phyloP scores from a whole-genome alignment of 2,888 invertebrate species.

The Andrena marginata region DNA sequence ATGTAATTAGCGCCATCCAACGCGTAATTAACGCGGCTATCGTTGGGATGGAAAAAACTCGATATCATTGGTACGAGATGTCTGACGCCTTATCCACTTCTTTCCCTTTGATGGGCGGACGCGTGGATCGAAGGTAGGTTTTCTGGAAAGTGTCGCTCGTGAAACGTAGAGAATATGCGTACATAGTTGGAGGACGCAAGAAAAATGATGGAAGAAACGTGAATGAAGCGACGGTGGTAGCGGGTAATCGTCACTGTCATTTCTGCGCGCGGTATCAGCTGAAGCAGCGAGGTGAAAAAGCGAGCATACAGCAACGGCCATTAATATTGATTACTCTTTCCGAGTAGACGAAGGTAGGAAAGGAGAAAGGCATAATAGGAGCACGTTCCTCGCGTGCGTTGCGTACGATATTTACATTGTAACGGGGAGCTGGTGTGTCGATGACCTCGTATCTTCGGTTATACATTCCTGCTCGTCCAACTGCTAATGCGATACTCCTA shows the following conservation, averaged over 20 bases:
- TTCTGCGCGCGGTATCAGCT: no score
- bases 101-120: background rate
- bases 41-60: constrained; percentile 36
- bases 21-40: constrained; percentile 61
- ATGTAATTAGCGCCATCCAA: constrained; percentile 60
- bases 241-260: no score
- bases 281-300: constrained; percentile 37
- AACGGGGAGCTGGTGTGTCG: constrained; percentile 74
- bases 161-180: no score
- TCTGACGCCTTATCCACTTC: no score
- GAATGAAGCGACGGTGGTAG: no score
- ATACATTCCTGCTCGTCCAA: constrained; percentile 64
- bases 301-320: constrained; percentile 5
- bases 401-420: constrained; percentile 69
- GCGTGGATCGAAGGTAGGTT: background rate
- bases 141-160: no score
- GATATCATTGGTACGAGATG: constrained; percentile 28
- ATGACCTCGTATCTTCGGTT: constrained; percentile 75
- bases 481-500: constrained; percentile 78
- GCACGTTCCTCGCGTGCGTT: constrained; percentile 58
- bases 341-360: constrained; percentile 36
- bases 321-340: constrained; percentile 55
- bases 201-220: background rate
- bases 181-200: background rate
- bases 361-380: constrained; percentile 65